These are phyloP conservation scores for Tychaedon coryphoeus DNA, from an alignment of 2,113 vertebrate species.

Conservation along the genomic window DNA sequence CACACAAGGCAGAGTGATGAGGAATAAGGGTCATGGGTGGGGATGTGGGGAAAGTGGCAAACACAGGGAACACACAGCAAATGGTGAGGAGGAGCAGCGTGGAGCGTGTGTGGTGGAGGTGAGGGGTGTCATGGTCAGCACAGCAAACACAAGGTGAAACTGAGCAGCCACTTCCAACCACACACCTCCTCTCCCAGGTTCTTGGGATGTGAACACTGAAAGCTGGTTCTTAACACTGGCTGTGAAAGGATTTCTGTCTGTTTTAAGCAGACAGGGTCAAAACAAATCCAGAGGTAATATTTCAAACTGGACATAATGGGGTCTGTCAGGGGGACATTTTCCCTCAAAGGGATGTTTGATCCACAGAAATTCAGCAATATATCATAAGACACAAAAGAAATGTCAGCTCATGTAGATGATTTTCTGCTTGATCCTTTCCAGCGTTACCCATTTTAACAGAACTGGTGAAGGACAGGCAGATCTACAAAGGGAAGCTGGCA, in stretches of 20 bases:
- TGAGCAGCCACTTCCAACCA: background rate
- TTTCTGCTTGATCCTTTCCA: background rate
- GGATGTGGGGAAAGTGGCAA: background rate
- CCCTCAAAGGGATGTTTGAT: background rate
- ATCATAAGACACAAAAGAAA: background rate
- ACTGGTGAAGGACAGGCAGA: background rate
- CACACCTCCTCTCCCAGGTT: background rate
- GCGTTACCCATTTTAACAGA: background rate
- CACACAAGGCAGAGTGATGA: slow-evolving; percentile 60
- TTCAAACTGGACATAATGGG: background rate
- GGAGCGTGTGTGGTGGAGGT: background rate
- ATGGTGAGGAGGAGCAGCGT: background rate
- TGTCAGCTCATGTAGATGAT: background rate
- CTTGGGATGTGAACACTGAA: background rate
- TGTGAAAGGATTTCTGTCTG: background rate
- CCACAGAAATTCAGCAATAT: background rate
- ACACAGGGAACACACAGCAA: background rate
- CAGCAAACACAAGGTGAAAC: background rate
- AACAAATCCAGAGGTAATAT: background rate
- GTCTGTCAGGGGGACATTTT: background rate
- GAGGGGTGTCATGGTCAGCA: background rate
- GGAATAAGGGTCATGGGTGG: background rate
- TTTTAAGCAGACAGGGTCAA: background rate
- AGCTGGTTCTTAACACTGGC: background rate
- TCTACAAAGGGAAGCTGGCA: background rate